These are phyloP conservation scores for Lontra canadensis DNA, from an alignment of 2,113 vertebrate genomes.

Conservation along the genomic window DNA sequence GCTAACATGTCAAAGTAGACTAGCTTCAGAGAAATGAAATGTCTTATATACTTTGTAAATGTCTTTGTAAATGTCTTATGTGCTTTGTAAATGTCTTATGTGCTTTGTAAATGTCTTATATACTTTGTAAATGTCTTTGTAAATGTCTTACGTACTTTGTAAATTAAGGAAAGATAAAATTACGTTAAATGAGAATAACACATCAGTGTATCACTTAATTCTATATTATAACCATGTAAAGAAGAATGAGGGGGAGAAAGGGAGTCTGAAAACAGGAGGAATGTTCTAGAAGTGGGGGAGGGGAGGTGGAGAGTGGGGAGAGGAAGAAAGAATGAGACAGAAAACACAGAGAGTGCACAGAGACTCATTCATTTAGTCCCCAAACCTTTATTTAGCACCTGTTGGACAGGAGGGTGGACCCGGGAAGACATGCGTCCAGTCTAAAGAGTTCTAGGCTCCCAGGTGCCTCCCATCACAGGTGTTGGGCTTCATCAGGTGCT, in stretches of 20 bases:
- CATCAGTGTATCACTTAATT: background rate
- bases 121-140: background rate
- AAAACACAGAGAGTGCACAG: background rate
- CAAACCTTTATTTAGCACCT: background rate
- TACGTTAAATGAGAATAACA: background rate
- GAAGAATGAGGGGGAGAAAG: background rate
- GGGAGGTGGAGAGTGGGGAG: background rate
- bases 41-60: background rate
- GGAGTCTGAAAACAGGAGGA: background rate
- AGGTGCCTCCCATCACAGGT: background rate
- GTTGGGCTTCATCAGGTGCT: background rate
- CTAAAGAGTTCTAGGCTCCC: background rate
- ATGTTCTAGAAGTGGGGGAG: background rate
- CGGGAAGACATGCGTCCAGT: background rate
- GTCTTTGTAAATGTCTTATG: background rate
- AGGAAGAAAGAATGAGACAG: background rate
- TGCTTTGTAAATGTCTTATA: background rate
- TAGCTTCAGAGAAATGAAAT: background rate
- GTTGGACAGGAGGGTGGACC: background rate
- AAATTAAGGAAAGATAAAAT: background rate
- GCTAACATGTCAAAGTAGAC: background rate
- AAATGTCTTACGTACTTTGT: background rate
- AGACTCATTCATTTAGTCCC: background rate
- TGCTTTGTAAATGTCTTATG: background rate
- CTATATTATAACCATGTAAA: background rate